A percentile compares a stretch with the other conserved stretches of the same genome.
phyloP scores from a whole-genome alignment of 1,140 invertebrate species.

The Drosophila ananassae region DNA sequence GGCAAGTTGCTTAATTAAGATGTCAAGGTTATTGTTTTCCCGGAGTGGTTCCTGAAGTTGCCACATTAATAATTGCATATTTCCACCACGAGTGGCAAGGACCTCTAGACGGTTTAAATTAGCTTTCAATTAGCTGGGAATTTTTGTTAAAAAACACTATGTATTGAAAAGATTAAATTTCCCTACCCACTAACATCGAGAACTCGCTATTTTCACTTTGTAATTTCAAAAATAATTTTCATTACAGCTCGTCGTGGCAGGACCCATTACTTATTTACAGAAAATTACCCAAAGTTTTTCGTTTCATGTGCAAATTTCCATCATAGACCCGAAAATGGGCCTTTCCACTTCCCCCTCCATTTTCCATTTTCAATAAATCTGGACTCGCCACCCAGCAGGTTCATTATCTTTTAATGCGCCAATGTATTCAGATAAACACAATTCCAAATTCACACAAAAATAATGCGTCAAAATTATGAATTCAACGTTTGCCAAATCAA shows the following conservation, averaged over 20 bases:
- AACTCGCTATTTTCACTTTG: background rate
- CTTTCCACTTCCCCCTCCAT: background rate
- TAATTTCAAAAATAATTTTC: background rate
- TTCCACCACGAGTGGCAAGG: background rate
- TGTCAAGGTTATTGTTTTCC: slow-evolving; percentile 64
- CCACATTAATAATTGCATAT: slow-evolving; percentile 27
- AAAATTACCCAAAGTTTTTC: slow-evolving; percentile 37
- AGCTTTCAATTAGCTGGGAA: background rate
- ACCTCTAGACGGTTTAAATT: background rate
- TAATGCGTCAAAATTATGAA: slow-evolving; percentile 82
- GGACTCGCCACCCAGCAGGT: slow-evolving; percentile 15
- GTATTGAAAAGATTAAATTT: too few relatives aligned
- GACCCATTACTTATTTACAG: slow-evolving; percentile 42
- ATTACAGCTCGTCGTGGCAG: slow-evolving; percentile 3
- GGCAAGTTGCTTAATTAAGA: slow-evolving; percentile 72
- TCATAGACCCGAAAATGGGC: slow-evolving; percentile 1
- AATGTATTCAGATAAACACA: slow-evolving; percentile 67
- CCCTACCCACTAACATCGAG: too few relatives aligned
- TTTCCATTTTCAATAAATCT: slow-evolving; percentile 20
- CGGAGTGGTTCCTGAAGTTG: slow-evolving; percentile 20
- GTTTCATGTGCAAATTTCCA: slow-evolving; percentile 63
- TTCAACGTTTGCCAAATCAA: slow-evolving; percentile 82
- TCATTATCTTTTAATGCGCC: slow-evolving; percentile 74
- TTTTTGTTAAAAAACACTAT: background rate
- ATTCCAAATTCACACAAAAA: slow-evolving; percentile 77